phyloP scores from a whole-genome alignment of 2,113 vertebrate species.

The Platanista minor region DNA sequence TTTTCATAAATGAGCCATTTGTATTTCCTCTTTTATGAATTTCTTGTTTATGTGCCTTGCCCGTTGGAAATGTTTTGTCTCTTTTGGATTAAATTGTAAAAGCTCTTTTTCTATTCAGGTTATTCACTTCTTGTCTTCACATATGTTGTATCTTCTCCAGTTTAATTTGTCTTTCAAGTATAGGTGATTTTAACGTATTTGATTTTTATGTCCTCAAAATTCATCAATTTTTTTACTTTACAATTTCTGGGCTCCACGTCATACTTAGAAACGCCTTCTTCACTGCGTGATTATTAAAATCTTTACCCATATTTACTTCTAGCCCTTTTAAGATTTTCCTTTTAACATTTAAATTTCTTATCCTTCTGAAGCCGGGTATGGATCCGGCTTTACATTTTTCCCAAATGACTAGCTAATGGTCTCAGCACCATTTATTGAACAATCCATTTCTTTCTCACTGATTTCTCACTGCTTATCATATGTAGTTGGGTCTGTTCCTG shows the following conservation, averaged over 20 bases:
- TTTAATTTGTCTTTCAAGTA: neutral
- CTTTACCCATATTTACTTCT: slow-evolving; percentile 11
- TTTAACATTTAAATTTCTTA: neutral
- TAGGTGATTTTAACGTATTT: neutral
- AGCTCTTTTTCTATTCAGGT: neutral
- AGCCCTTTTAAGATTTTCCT: slow-evolving; percentile 22
- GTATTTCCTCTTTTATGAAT: neutral
- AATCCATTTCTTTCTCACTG: neutral
- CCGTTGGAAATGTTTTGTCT: neutral
- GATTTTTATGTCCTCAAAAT: neutral
- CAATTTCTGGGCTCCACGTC: neutral
- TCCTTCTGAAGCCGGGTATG: neutral
- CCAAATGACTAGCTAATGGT: neutral
- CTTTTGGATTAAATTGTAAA: neutral
- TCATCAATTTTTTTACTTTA: neutral
- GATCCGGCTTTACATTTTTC: neutral
- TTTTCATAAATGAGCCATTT: neutral
- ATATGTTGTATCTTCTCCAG: neutral
- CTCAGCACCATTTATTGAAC: neutral
- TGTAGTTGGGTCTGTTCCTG: neutral
- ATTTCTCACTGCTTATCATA: neutral
- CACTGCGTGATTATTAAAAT: neutral
- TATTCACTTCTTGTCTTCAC: neutral
- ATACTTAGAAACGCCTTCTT: slow-evolving; percentile 2
- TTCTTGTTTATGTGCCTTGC: neutral